Percentiles rank a stretch among this genome's conserved stretches.
Evolutionary conservation across 2,797 vertebrate species (phyloP).

Genomic region (Chelmon rostratus): DNA sequence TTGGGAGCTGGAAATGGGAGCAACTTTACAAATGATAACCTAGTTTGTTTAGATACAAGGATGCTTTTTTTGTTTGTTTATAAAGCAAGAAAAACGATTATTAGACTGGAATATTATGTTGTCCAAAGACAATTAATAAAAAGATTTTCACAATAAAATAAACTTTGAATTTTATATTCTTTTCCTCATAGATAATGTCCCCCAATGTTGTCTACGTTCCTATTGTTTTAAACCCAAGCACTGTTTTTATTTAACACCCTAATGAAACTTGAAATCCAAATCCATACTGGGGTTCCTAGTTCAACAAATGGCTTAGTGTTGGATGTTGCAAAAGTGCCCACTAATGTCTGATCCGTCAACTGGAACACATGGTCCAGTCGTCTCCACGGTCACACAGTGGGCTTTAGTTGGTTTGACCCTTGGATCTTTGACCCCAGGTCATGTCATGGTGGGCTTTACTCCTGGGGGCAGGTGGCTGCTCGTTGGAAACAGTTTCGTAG

Average conservation of each 20-base stretch:
- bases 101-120: not conserved
- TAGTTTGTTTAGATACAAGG: not conserved
- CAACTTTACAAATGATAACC: not conserved
- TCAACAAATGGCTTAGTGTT: slow-evolving; percentile 40
- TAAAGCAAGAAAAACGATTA: not conserved
- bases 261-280: slow-evolving; percentile 25
- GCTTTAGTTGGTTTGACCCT: slow-evolving; percentile 66
- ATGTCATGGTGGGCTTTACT: slow-evolving; percentile 43
- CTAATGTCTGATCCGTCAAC: slow-evolving; percentile 43
- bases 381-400: slow-evolving; percentile 39
- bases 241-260: slow-evolving; percentile 20
- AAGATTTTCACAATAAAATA: not conserved
- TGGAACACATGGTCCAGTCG: slow-evolving; percentile 28
- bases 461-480: slow-evolving; percentile 29
- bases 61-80: not conserved
- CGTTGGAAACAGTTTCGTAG: slow-evolving; percentile 25
- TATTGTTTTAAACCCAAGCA: not conserved
- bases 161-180: not conserved
- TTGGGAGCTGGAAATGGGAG: not conserved
- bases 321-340: slow-evolving; percentile 28
- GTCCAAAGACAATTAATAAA: not conserved
- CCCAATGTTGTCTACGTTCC: not conserved
- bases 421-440: slow-evolving; percentile 62
- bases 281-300: not conserved
- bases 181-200: not conserved